Conservation (phyloP, 2,113 vertebrate species). For the Cephalopholis sonnerati region DNA sequence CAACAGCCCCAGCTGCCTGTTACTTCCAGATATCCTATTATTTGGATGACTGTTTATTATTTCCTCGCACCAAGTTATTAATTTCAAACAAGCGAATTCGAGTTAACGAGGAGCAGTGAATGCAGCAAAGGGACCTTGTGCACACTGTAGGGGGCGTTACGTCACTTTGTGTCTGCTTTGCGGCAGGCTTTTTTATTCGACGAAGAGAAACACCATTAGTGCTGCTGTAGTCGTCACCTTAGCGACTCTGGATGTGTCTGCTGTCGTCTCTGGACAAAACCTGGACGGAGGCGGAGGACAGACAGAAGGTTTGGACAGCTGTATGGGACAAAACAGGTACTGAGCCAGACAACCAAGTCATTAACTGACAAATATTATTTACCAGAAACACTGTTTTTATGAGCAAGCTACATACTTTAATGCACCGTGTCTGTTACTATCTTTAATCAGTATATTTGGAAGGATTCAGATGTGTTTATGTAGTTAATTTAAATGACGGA, state of each 20-base stretch:
- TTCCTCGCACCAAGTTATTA: too few relatives aligned
- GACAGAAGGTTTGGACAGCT: constrained; percentile 7
- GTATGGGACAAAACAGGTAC: constrained; percentile 66
- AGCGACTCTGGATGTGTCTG: not conserved
- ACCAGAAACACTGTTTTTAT: not conserved
- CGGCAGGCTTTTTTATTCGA: not conserved
- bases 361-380: not conserved
- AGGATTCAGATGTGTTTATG: not conserved
- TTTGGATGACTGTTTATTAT: too few relatives aligned
- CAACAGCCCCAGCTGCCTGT: not conserved
- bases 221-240: too few relatives aligned
- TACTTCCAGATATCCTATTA: not conserved
- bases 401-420: too few relatives aligned
- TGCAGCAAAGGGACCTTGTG: not conserved
- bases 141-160: not conserved
- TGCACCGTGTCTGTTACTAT: not conserved
- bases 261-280: not conserved
- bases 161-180: not conserved
- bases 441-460: not conserved
- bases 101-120: constrained; percentile 36
- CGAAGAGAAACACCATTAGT: not conserved
- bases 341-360: not conserved
- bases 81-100: too few relatives aligned
- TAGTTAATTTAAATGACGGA: not conserved
- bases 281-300: not conserved